These are phyloP conservation scores for Neodiprion lecontei DNA, from an alignment of 1,140 invertebrate genomes.

Conservation along the genomic window DNA sequence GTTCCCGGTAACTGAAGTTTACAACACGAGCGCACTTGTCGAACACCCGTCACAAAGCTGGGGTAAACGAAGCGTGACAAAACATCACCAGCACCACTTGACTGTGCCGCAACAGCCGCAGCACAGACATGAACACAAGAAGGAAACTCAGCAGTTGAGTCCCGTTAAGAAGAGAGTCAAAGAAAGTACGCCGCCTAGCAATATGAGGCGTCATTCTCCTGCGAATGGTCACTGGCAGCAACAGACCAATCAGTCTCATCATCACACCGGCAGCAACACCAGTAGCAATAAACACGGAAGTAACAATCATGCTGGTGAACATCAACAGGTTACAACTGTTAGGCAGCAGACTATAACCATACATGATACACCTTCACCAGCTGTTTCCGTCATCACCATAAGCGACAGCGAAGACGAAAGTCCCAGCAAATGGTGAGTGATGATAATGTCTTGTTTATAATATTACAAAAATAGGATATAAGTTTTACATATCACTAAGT, in stretches of 20 bases:
- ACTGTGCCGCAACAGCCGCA: slow-evolving; percentile 60
- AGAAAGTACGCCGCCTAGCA: slow-evolving; percentile 87
- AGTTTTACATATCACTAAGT: too few species aligned
- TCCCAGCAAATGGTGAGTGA: slow-evolving; percentile 58
- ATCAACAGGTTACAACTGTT: slow-evolving; percentile 60
- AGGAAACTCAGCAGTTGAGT: slow-evolving; percentile 90
- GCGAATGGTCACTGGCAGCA: slow-evolving; percentile 57
- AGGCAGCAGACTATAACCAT: slow-evolving; percentile 84
- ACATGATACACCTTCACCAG: slow-evolving; percentile 90
- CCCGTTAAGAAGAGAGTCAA: slow-evolving; percentile 98
- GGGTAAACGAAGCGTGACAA: slow-evolving; percentile 63
- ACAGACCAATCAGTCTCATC: slow-evolving; percentile 45
- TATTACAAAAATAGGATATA: background rate
- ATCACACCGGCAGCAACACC: slow-evolving; percentile 37
- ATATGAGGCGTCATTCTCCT: slow-evolving; percentile 59
- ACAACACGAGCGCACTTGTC: slow-evolving; percentile 64
- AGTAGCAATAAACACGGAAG: slow-evolving; percentile 49
- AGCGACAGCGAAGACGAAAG: slow-evolving; percentile 94
- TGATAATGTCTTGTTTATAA: background rate
- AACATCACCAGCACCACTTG: slow-evolving; percentile 64
- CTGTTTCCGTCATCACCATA: slow-evolving; percentile 95
- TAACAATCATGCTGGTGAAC: slow-evolving; percentile 47
- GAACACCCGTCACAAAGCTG: slow-evolving; percentile 63
- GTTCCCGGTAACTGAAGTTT: slow-evolving; percentile 71
- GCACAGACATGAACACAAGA: slow-evolving; percentile 71